phyloP scores from a whole-genome alignment of 2,797 vertebrate species.

The Ammospiza maritima region DNA sequence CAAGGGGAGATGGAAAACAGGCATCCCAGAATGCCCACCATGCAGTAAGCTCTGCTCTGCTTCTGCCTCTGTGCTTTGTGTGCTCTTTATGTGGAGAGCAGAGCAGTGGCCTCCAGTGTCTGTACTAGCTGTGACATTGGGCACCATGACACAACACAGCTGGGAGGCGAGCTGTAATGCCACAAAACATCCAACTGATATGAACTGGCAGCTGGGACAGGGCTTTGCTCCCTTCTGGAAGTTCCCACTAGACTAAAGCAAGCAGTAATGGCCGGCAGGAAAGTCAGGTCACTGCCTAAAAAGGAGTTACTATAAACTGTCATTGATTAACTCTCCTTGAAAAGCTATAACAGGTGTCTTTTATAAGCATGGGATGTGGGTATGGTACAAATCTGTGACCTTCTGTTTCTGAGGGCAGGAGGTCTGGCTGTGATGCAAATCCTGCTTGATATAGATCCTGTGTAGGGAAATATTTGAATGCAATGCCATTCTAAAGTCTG shows the following conservation, averaged over 20 bases:
- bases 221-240: background rate
- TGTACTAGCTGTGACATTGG: background rate
- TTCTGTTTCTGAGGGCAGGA: background rate
- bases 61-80: background rate
- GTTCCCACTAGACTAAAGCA: background rate
- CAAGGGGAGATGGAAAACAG: background rate
- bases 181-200: background rate
- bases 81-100: background rate
- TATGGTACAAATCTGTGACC: background rate
- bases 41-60: background rate
- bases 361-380: accelerated
- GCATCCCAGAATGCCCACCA: accelerated
- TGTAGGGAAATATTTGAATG: background rate
- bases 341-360: background rate
- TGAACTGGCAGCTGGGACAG: background rate
- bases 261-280: background rate
- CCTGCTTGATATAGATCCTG: background rate
- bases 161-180: accelerated
- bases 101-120: accelerated
- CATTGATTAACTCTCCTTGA: background rate
- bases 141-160: accelerated
- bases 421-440: background rate
- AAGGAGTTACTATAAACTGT: background rate
- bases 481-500: background rate
- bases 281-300: background rate